A percentile compares a stretch with the other conserved stretches of the same genome.
These are phyloP conservation scores for Gadopsis marmoratus DNA, from an alignment of 2,797 vertebrate species.

Conservation along the genomic window DNA sequence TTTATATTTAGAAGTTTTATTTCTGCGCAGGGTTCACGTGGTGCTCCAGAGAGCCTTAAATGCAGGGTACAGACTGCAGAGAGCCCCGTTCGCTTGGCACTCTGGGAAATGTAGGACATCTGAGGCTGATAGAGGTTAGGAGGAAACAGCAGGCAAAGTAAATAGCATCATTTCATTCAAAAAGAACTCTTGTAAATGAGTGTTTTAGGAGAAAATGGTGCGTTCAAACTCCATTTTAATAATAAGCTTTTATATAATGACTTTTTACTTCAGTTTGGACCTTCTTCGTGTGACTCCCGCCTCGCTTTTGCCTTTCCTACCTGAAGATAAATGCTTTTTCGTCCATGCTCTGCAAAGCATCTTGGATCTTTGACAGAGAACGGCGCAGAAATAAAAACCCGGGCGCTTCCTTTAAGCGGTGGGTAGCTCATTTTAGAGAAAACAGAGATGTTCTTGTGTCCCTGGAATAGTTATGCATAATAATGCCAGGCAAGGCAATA, in stretches of 20 bases:
- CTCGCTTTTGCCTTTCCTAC: conserved; percentile 2
- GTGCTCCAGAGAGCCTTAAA: not conserved
- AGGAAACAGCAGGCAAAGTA: not conserved
- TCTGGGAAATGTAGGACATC: conserved; percentile 26
- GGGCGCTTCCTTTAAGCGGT: conserved; percentile 3
- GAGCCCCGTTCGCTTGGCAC: not conserved
- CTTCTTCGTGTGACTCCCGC: not conserved
- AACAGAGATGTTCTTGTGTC: conserved; percentile 23
- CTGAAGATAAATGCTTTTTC: conserved; percentile 1
- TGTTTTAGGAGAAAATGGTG: not conserved
- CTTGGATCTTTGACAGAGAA: conserved; percentile 26
- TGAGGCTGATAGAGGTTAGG: not conserved
- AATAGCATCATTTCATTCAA: not conserved
- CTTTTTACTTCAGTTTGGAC: not conserved
- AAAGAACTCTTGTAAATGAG: not conserved
- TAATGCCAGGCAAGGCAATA: conserved; percentile 36
- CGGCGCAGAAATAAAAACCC: conserved; percentile 33
- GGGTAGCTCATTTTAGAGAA: conserved; percentile 11
- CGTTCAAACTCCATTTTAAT: not conserved
- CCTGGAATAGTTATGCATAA: conserved; percentile 57
- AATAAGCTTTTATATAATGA: not conserved
- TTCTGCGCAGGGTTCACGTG: not conserved
- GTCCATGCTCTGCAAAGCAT: conserved; percentile 1
- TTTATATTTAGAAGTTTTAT: not conserved
- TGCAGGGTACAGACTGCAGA: not conserved